Evolutionary conservation across 2,888 invertebrate genomes (phyloP).

Genomic region (Hypercompe scribonia): DNA sequence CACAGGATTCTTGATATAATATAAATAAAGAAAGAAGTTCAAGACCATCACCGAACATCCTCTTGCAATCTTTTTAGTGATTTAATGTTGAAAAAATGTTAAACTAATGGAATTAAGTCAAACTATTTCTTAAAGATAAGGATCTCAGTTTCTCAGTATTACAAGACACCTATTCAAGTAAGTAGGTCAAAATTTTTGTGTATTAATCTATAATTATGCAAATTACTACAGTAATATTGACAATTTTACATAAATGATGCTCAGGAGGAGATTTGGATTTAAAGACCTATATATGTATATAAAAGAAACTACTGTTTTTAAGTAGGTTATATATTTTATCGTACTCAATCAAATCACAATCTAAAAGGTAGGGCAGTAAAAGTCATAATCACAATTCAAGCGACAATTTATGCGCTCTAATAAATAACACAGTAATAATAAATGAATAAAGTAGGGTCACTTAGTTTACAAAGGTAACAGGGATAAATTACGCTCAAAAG

Average conservation of each 20-base stretch:
- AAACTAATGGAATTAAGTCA: too few relatives aligned
- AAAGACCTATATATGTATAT: not conserved
- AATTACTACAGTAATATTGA: not conserved
- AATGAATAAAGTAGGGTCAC: not conserved
- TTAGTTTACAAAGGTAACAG: not conserved
- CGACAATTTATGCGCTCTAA: not conserved
- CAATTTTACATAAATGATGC: not conserved
- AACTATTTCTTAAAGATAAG: too few relatives aligned
- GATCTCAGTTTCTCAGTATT: too few relatives aligned
- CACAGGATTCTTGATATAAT: not conserved
- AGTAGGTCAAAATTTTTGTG: not conserved
- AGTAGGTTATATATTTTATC: not conserved
- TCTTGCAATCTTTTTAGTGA: too few relatives aligned
- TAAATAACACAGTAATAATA: not conserved
- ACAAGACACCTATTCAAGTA: not conserved
- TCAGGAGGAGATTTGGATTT: too few relatives aligned
- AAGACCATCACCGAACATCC: too few relatives aligned
- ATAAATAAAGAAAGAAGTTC: too few relatives aligned
- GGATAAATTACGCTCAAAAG: not conserved
- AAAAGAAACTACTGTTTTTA: not conserved
- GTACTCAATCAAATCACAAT: not conserved
- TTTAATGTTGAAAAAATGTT: too few relatives aligned
- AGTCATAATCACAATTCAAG: not conserved
- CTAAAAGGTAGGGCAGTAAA: not conserved
- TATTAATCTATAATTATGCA: not conserved